phyloP scores from a whole-genome alignment of 2,113 vertebrate species.

The Etheostoma spectabile region DNA sequence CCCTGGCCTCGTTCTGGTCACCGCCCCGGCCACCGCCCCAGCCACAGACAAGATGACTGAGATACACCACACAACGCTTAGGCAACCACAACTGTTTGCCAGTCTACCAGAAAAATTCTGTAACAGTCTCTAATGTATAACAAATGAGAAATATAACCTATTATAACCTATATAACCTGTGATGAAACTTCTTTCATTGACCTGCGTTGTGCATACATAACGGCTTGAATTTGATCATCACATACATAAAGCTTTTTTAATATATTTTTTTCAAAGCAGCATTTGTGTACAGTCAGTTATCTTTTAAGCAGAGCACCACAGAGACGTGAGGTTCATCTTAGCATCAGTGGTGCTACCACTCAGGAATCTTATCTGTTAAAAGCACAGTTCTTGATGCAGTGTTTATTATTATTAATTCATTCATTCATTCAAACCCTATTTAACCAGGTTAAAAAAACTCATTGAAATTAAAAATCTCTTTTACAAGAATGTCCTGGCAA shows the following conservation, averaged over 20 bases:
- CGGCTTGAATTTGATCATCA: not conserved
- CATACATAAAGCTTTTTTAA: not conserved
- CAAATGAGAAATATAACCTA: not conserved
- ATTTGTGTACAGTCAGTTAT: too few species aligned
- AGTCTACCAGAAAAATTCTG: not conserved
- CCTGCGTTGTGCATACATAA: not conserved
- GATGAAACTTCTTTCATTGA: not conserved
- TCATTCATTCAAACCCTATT: too few species aligned
- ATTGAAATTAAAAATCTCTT: too few species aligned
- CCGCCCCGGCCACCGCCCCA: rapidly evolving
- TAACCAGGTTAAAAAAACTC: too few species aligned
- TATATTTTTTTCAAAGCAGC: not conserved
- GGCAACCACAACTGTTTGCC: not conserved
- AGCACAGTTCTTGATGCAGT: too few species aligned
- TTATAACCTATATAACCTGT: not conserved
- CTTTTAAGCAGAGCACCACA: too few species aligned
- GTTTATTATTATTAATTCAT: too few species aligned
- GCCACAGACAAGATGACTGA: not conserved
- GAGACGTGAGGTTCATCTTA: too few species aligned
- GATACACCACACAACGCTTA: not conserved
- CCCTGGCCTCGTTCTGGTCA: not conserved
- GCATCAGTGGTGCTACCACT: too few species aligned
- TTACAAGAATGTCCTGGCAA: too few species aligned
- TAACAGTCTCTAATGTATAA: not conserved
- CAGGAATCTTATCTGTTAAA: too few species aligned